Base-by-base conservation (phyloP, 37 sponge, comb jelly and placozoan genomes). In the Petrosia ficiformis region DNA sequence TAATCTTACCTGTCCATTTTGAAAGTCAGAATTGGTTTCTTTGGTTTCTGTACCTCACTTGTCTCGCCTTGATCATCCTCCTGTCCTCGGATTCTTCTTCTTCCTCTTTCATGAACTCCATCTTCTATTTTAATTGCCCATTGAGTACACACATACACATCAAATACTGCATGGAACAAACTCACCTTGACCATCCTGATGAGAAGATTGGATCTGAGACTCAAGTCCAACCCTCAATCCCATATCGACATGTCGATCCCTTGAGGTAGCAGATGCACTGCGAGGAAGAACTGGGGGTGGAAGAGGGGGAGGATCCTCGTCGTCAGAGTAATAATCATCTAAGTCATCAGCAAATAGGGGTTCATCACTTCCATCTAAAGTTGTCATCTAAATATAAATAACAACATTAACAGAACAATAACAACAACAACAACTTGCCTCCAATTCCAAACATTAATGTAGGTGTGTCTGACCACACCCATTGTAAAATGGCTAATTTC, bases 311-410 rank as follows among this genome's bases (percentile, higher is more conserved):
- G 56, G 52, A 67, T 91, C 87, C 26, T 85, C 87, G 16, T 82
- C 79, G 44, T 77, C 54, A 19, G 8, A 8, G 8, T 48, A 67
- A 25, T 74, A 57, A 26, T 64, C 81, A 33, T 87, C 71, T 19
- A 90, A 42, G 59, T 90, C 90, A 59, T 91, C 92, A 37, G 87
- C 87, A 86, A 91, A 91, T 42, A 91, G 76, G 8, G 92, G 92
- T 34, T 91, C 91, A 33, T 86, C 86, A 16, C 67, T 82, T 0
- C 56, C 91, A 29, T 76, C 81, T 25, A 43, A 14, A 0, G 73
- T 69, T 52, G 10, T 22, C 52, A 56, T 65, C 30, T 34, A 3
- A 40, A 34, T 39, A 67, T 44, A 1, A 22, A 28, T 42, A 33
- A 61, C 64, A 28, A 22, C 69, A 6, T 68, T 40, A 16, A 19